A percentile compares a stretch with the other conserved stretches of the same genome.
Evolutionary conservation across 2,888 invertebrate genomes (phyloP).

Genomic region (Crematogaster levior): DNA sequence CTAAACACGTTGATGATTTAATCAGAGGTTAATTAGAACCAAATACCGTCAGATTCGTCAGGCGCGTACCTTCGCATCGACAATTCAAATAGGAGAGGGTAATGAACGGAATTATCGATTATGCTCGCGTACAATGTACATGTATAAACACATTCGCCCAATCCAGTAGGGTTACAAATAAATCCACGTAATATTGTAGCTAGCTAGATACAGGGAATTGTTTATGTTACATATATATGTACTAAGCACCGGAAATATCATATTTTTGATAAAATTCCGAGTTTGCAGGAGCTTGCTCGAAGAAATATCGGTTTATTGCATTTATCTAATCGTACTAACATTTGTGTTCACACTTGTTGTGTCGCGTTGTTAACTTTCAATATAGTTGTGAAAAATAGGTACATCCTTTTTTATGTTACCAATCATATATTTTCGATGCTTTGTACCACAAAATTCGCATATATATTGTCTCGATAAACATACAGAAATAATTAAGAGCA

Average conservation of each 20-base stretch:
- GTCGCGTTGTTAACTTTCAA: not conserved
- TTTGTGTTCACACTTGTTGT: not conserved
- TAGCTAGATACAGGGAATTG: slow-evolving; percentile 38
- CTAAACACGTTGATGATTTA: slow-evolving; percentile 36
- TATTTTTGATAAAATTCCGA: not conserved
- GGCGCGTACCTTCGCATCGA: slow-evolving; percentile 33
- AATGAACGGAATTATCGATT: slow-evolving; percentile 62
- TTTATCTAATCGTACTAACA: not conserved
- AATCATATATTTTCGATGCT: slow-evolving; percentile 23
- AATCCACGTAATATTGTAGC: slow-evolving; percentile 44
- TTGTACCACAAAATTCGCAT: slow-evolving; percentile 14
- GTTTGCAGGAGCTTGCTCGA: not conserved
- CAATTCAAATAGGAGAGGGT: slow-evolving; percentile 40
- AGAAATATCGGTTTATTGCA: not conserved
- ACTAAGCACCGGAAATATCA: slow-evolving; percentile 34
- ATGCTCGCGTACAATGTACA: slow-evolving; percentile 16
- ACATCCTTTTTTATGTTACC: not conserved
- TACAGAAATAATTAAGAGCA: slow-evolving; percentile 61
- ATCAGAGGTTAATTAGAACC: slow-evolving; percentile 26
- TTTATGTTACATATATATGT: slow-evolving; percentile 35
- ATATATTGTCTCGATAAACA: slow-evolving; percentile 68
- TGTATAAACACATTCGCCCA: slow-evolving; percentile 46
- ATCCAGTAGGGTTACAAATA: slow-evolving; percentile 21
- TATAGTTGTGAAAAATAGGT: not conserved
- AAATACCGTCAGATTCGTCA: slow-evolving; percentile 7